Evolutionary conservation across 53 echinoderm and acorn worm genomes (phyloP), one percentile per base, ranked within the genome.

Genomic region (Paracentrotus lividus): DNA sequence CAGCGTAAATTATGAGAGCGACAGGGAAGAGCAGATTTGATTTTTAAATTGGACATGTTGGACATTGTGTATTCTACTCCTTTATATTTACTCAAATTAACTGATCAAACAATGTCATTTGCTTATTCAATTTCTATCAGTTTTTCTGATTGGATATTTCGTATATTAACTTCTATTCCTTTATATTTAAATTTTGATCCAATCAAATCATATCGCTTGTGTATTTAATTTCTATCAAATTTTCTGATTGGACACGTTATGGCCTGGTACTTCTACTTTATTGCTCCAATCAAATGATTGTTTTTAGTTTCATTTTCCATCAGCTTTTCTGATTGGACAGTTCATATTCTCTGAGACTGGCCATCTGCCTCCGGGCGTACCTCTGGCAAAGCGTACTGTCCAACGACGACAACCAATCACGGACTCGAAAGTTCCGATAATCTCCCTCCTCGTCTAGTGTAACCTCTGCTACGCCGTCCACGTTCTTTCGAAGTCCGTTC

Each of bases 371-470:
- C 53, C 90, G 69, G 1, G 90, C 90, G 52, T 90, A 90, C 29
- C 90, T 66, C 72, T 90, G 90, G n/a, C 90, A 90, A 1, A 90
- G 34, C 72, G 90, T 90, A 15, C 69, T 90, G 36, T 90, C 90
- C 0, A 90, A 40, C 47, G 90, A 90, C 16, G 90, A 90, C 75
- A 90, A 27, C 90, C 90, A 90, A n/a, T 72, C 42, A 0, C 90
- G 66, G 8, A 90, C 90, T 45, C 34, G 21, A 52, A 90, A 31
- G 52, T 90, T 72, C 49, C 29, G 16, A 31, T 72, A 72, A 2
- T 68, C 90, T n/a, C n/a, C n/a, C 20, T 90, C 90, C 45, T 72
- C 90, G 68, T 90, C 72, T 0, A 32, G n/a, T 4, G 21, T 26
- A 23, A 4, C 16, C 47, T 81, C 81, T 47, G 42, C 8, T 20